Base-by-base conservation (phyloP, 1,140 invertebrate species). In the Chrysoperla carnea region DNA sequence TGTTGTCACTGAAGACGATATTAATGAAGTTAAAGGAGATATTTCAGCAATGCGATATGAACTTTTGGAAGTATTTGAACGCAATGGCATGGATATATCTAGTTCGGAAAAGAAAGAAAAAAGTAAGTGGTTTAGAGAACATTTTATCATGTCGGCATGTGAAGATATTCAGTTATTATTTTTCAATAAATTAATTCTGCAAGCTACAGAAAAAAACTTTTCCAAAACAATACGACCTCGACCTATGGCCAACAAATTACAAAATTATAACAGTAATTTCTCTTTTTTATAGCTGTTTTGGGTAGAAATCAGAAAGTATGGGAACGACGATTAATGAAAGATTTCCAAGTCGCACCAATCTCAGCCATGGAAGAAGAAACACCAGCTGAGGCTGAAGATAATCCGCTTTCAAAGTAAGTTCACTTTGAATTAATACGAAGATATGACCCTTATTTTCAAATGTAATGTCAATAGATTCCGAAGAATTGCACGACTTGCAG, bases 21-120 rank as follows among this genome's bases (percentile, higher is more conserved):
- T 94, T 38, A 91, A 90, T 50, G 90, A 95, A 64, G 72, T 95
- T 1, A 94, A 93, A 58, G 78, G 81, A 52, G 87, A 92, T 50
- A 79, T 93, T 12, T 82, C 79, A 0, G 68, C 80, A 0, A 74
- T 86, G 63, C 69, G 79, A 48, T 86, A 80, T 54, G 86, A 92
- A 59, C 68, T 93, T 45, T 62, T 92, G 0, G 85, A 92, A 50
- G 78, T 92, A 12, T 74, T 92, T 27, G 69, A 73, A 40, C 73
- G 64, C 54, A 86, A 84, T 50, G 81, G 82, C 17, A 78, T 87
- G 78, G 76, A 85, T 55, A 72, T 83, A 0, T 73, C 72, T 2
- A 72, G 66, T 4, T 73, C 71, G n/a, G 72, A 78, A 47, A 71
- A 66, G 13, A 78, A 77, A 53, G 77, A 81, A 48, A 76, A 75